Conservation (phyloP, 1,140 invertebrate species). For the Onthophagus taurus region DNA sequence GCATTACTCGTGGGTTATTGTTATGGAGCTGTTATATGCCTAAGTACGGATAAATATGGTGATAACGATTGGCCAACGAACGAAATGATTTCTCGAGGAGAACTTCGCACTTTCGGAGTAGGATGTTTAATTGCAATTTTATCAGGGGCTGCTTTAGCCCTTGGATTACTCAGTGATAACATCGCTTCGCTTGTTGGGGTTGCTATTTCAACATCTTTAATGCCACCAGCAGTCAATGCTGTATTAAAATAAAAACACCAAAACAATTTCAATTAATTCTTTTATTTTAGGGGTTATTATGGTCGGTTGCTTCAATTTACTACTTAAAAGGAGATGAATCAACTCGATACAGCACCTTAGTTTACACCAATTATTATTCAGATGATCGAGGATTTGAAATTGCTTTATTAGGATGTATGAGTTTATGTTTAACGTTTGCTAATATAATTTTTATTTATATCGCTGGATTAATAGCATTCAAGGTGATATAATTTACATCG, state of each 20-base stretch:
- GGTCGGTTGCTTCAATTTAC: conserved; percentile 52
- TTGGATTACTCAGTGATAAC: conserved; percentile 63
- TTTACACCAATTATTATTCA: conserved; percentile 40
- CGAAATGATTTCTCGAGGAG: conserved; percentile 58
- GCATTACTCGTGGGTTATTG: conserved; percentile 55
- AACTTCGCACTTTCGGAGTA: conserved; percentile 52
- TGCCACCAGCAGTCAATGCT: conserved; percentile 70
- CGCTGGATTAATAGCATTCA: conserved; percentile 56
- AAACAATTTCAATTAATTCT: background rate
- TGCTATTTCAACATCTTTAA: conserved; percentile 67
- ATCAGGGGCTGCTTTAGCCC: conserved; percentile 65
- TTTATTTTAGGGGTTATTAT: conserved; percentile 59
- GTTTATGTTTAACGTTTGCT: conserved; percentile 57
- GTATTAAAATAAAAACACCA: conserved; percentile 41
- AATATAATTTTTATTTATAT: conserved; percentile 66
- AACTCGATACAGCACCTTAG: conserved; percentile 27
- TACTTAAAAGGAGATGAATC: conserved; percentile 38
- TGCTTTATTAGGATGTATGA: conserved; percentile 50
- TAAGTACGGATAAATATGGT: conserved; percentile 48
- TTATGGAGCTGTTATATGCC: conserved; percentile 53
- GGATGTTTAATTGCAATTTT: conserved; percentile 59
- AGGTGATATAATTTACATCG: too few species aligned
- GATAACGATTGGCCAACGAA: conserved; percentile 51
- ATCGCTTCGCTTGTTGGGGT: conserved; percentile 68
- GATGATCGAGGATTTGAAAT: conserved; percentile 48